Evolutionary conservation across 1,140 invertebrate genomes (phyloP).

Genomic region (Bombus confusus): DNA sequence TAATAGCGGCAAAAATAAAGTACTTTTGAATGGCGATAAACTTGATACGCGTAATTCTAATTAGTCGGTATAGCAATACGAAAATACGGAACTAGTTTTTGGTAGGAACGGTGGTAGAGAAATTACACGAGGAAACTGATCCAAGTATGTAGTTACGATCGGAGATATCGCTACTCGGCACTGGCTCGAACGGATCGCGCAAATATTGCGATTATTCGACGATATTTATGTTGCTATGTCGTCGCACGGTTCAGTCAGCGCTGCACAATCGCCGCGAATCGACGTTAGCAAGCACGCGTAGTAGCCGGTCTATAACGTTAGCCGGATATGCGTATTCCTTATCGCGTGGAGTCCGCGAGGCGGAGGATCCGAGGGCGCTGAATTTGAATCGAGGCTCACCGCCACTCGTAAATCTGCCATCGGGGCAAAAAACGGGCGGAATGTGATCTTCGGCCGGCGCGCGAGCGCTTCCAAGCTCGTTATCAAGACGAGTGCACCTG

Average conservation of each 20-base stretch:
- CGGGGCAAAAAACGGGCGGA: conserved; percentile 42
- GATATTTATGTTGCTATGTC: not conserved
- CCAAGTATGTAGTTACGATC: too few relatives aligned
- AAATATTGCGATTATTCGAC: not conserved
- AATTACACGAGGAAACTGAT: too few relatives aligned
- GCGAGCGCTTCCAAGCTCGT: conserved; percentile 54
- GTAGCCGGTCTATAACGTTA: not conserved
- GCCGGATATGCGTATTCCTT: not conserved
- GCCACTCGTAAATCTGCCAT: conserved; percentile 37
- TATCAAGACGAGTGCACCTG: conserved; percentile 66
- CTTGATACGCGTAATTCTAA: too few relatives aligned
- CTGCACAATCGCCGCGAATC: not conserved
- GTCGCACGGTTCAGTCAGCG: too few relatives aligned
- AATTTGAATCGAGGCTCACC: conserved; percentile 36
- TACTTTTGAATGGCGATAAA: too few relatives aligned
- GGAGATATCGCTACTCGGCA: not conserved
- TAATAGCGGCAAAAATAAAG: too few relatives aligned
- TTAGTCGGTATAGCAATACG: too few relatives aligned
- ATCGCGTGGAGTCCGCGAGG: not conserved
- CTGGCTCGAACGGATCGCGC: not conserved
- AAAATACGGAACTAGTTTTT: too few relatives aligned
- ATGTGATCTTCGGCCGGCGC: conserved; percentile 47
- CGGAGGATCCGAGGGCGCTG: not conserved
- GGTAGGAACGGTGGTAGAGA: too few relatives aligned
- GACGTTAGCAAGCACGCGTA: not conserved